A percentile compares a stretch with the other conserved stretches of the same genome.
These are phyloP conservation scores for Tetragonula clypearis DNA, from an alignment of 1,140 invertebrate species.

Conservation along the genomic window DNA sequence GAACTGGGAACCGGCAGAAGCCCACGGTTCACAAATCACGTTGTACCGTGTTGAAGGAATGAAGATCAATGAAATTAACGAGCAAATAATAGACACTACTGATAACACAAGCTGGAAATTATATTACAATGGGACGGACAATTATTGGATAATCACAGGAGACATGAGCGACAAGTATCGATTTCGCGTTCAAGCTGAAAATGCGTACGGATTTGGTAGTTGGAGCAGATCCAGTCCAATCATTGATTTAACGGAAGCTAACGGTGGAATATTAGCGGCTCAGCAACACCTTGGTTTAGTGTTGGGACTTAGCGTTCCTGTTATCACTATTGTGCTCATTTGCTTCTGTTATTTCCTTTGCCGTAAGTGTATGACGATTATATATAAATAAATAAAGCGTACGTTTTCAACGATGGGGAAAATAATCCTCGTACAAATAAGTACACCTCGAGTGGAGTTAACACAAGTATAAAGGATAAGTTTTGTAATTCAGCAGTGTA, in stretches of 20 bases:
- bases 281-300: slow-evolving; percentile 83
- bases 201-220: slow-evolving; percentile 88
- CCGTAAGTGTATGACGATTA: slow-evolving; percentile 70
- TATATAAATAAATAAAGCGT: slow-evolving; percentile 12
- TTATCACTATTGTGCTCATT: slow-evolving; percentile 78
- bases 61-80: slow-evolving; percentile 71
- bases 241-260: slow-evolving; percentile 82
- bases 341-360: slow-evolving; percentile 78
- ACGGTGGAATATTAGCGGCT: slow-evolving; percentile 83
- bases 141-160: slow-evolving; percentile 89
- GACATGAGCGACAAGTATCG: slow-evolving; percentile 85
- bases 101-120: slow-evolving; percentile 83
- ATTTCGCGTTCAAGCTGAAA: slow-evolving; percentile 90
- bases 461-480: neutral
- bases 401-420: neutral
- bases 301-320: slow-evolving; percentile 83
- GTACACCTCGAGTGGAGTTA: too few relatives aligned
- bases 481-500: slow-evolving; percentile 74
- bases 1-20: slow-evolving; percentile 86
- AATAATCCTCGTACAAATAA: neutral
- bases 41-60: slow-evolving; percentile 84
- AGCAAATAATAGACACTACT: slow-evolving; percentile 58
- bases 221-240: slow-evolving; percentile 87
- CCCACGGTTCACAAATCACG: slow-evolving; percentile 85
- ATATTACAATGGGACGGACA: slow-evolving; percentile 92